Evolutionary conservation across 2,113 vertebrate species (phyloP), one percentile per base, ranked within the genome.

Genomic region (Progne subis): DNA sequence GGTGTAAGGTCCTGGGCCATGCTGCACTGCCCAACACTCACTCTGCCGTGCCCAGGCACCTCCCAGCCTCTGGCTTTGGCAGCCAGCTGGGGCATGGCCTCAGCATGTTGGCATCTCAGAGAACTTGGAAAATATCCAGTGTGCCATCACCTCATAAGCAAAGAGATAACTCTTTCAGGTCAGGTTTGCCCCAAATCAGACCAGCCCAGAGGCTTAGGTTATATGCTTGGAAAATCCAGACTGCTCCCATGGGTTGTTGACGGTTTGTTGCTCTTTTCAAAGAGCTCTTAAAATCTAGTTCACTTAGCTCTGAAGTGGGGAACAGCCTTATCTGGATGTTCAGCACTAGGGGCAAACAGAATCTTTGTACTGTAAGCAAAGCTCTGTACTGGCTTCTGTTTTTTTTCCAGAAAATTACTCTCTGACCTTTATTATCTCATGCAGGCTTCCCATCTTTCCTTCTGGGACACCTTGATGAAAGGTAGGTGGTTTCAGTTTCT

Each of bases 1-100:
- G 8, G 4, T 5, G 1, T 5, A 46, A 55, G 31, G 6, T 85
- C 14, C 56, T 0, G 2, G 26, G n/a, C n/a, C 0, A 0, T 12
- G 76, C 37, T 14, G 2, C 4, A 3, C 37, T 34, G 31, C 29
- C 12, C 8, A 4, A 25, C 18, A 60, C 49, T 53, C 0, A 0
- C 23, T 57, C 46, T 61, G 49, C 34, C 1, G 0, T 55, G n/a
- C 41, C 20, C 0, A 0, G 60, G 49, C 32, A 39, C 0, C 1
- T 56, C 67, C 32, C 41, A 56, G 44, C 28, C 26, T 14, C 61
- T 0, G 0, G 77, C 49, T 80, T 47, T 21, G 20, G 50, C 49
- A 76, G 61, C 28, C 6, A 1, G 28, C 46, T 77, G 56, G 28
- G 70, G 11, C 0, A 0, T 14, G 52, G n/a, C n/a, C 44, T 37